These are phyloP conservation scores for Ictalurus punctatus DNA, from an alignment of 2,113 vertebrate species.

Conservation along the genomic window DNA sequence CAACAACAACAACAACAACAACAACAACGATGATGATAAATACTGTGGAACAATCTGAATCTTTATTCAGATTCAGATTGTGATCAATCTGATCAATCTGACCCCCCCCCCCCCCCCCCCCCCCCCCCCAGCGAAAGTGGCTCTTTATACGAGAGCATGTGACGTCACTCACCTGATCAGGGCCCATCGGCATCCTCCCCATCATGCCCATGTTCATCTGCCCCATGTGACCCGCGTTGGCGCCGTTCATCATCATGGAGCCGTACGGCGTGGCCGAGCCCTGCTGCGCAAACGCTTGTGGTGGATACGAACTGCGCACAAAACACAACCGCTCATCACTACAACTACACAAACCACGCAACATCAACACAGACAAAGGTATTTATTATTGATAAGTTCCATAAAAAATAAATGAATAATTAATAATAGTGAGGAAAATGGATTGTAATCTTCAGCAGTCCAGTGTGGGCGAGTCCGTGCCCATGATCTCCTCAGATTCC, in stretches of 20 bases:
- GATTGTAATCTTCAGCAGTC: too few species aligned
- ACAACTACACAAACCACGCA: conserved; percentile 5
- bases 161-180: conserved; percentile 81
- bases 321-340: not conserved
- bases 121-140: not conserved
- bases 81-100: too few species aligned
- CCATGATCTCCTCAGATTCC: too few species aligned
- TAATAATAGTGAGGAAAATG: too few species aligned
- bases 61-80: too few species aligned
- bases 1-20: too few species aligned
- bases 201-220: conserved; percentile 87
- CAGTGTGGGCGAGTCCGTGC: too few species aligned
- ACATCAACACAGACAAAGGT: not conserved
- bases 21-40: too few species aligned
- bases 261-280: conserved; percentile 74
- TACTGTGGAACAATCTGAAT: too few species aligned
- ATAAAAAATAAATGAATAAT: too few species aligned
- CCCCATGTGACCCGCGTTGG: conserved; percentile 65
- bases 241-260: conserved; percentile 85
- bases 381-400: not conserved
- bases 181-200: conserved; percentile 81
- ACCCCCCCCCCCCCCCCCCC: too few species aligned
- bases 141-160: too few species aligned
- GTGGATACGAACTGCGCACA: conserved; percentile 81
- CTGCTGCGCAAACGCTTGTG: conserved; percentile 68